phyloP scores from a whole-genome alignment of 2,888 invertebrate genomes.

The Melinaea menophilus region DNA sequence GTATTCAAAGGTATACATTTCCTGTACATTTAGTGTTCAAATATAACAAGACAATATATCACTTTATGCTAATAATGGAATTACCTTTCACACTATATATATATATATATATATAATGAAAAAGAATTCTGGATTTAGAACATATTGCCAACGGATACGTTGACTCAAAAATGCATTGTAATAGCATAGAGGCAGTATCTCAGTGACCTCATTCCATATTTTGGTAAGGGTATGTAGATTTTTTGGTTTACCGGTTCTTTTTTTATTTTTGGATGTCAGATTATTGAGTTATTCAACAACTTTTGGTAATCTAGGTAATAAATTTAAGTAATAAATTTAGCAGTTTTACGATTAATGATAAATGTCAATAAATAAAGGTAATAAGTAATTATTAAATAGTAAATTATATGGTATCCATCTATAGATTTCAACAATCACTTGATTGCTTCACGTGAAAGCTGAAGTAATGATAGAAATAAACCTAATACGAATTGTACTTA shows the following conservation, averaged over 20 bases:
- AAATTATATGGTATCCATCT: no score
- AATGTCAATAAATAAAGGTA: no score
- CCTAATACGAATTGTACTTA: no score
- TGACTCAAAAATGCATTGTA: neutral
- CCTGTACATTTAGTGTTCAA: neutral
- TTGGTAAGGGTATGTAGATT: neutral
- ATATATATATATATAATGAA: neutral
- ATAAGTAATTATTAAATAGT: no score
- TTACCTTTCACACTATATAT: no score
- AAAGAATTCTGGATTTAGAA: neutral
- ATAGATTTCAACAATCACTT: neutral
- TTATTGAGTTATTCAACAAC: no score
- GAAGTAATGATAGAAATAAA: neutral
- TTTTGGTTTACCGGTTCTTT: neutral
- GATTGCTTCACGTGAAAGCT: conserved; percentile 3
- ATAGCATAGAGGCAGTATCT: no score
- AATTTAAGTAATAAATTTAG: no score
- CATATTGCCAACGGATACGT: neutral
- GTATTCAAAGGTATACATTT: neutral
- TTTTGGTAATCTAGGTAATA: no score
- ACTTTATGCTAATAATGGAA: neutral
- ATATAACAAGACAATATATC: neutral
- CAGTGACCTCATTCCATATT: conserved; percentile 1
- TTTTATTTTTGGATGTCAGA: neutral
- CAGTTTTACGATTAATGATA: no score